These are phyloP conservation scores for Oxyscelio sp. DNA, from an alignment of 2,888 invertebrate species.

Conservation along the genomic window DNA sequence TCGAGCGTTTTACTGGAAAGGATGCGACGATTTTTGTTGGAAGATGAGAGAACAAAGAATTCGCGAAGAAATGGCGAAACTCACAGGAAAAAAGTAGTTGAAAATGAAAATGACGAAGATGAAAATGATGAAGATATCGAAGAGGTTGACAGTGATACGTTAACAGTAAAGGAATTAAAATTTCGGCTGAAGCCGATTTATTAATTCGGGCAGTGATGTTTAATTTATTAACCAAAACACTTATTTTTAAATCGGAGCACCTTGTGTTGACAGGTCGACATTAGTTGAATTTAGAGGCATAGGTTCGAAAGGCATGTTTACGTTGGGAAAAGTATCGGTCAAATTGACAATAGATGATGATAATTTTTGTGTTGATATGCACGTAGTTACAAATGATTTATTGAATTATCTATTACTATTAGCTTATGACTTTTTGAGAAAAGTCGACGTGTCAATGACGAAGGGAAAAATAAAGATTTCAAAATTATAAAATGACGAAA, in stretches of 20 bases:
- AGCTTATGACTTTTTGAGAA: conserved; percentile 50
- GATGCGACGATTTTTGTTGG: conserved; percentile 32
- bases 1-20: conserved; percentile 20
- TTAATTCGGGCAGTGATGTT: conserved; percentile 69
- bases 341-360: conserved; percentile 50
- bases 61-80: not conserved
- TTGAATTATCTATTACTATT: conserved; percentile 53
- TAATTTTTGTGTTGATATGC: conserved; percentile 33
- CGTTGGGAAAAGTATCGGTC: conserved; percentile 22
- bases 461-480: conserved; percentile 20
- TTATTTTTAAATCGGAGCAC: conserved; percentile 54
- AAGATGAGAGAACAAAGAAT: conserved; percentile 25
- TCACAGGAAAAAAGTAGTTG: not conserved
- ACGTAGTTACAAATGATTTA: conserved; percentile 50
- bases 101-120: not conserved
- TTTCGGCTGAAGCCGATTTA: conserved; percentile 36
- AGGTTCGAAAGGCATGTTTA: conserved; percentile 29
- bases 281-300: conserved; percentile 52
- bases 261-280: conserved; percentile 20
- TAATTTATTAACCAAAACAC: conserved; percentile 33
- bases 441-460: conserved; percentile 29
- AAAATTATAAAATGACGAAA: conserved; percentile 25
- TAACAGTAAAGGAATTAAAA: conserved; percentile 29
- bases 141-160: not conserved
- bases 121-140: conserved; percentile 2